Percentiles rank a stretch among this genome's conserved stretches.
phyloP scores from a whole-genome alignment of 2,888 invertebrate species.

The Ennomos fuscantarius region DNA sequence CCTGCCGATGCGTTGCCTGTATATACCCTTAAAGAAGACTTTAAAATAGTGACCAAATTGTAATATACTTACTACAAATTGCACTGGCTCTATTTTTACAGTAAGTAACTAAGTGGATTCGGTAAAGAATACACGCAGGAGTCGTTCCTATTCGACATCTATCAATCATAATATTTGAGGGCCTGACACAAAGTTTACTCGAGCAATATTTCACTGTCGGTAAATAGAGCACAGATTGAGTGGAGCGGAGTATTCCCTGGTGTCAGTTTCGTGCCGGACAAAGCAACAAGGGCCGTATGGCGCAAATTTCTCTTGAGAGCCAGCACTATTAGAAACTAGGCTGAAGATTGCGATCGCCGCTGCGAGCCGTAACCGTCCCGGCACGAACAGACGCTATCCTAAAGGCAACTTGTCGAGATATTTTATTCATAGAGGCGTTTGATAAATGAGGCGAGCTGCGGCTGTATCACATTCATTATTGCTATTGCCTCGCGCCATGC shows the following conservation, averaged over 20 bases:
- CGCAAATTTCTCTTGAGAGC: slow-evolving; percentile 70
- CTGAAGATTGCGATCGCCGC: slow-evolving; percentile 69
- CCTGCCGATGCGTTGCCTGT: too few species aligned
- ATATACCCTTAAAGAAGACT: too few species aligned
- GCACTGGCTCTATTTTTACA: too few species aligned
- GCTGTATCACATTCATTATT: slow-evolving; percentile 81
- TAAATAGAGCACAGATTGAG: slow-evolving; percentile 44
- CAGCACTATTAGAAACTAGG: slow-evolving; percentile 64
- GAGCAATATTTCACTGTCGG: slow-evolving; percentile 43
- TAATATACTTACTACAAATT: too few species aligned
- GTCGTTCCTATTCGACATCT: slow-evolving; percentile 27
- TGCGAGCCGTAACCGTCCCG: slow-evolving; percentile 69
- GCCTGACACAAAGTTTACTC: slow-evolving; percentile 40
- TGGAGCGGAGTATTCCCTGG: slow-evolving; percentile 49
- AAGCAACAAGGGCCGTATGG: slow-evolving; percentile 55
- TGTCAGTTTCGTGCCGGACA: slow-evolving; percentile 58
- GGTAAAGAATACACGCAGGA: slow-evolving; percentile 31
- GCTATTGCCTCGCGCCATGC: slow-evolving; percentile 72
- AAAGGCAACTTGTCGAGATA: slow-evolving; percentile 74
- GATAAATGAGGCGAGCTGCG: slow-evolving; percentile 78
- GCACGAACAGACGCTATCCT: slow-evolving; percentile 74
- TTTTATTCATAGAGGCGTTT: slow-evolving; percentile 80
- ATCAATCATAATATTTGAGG: slow-evolving; percentile 42
- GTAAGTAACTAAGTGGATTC: slow-evolving; percentile 9
- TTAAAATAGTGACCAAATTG: too few species aligned